These are phyloP conservation scores for Diadumene lineata DNA, from an alignment of 92 coral and sea anemone genomes.

Conservation along the genomic window DNA sequence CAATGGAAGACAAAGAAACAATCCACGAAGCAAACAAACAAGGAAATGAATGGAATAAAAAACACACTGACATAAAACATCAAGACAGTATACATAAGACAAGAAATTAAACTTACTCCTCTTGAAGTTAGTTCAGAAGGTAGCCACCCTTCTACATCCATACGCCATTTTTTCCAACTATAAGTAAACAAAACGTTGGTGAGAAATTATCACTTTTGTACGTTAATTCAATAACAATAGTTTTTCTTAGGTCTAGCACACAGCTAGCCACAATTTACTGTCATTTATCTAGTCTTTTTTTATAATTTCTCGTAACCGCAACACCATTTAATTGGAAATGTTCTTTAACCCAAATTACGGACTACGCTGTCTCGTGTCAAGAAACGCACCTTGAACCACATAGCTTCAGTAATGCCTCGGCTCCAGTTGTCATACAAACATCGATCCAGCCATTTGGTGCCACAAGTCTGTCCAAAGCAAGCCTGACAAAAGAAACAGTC, in stretches of 20 bases:
- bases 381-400: conserved; percentile 67
- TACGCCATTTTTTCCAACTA: conserved; percentile 82
- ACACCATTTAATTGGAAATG: no score
- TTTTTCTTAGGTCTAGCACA: no score
- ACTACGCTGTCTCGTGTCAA: background rate
- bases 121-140: conserved; percentile 73
- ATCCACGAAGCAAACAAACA: no score
- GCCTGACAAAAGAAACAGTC: conserved; percentile 39
- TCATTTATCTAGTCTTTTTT: no score
- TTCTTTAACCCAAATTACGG: no score
- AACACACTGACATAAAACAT: no score
- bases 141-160: conserved; percentile 91
- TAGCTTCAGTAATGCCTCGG: conserved; percentile 80
- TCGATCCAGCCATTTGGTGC: conserved; percentile 98
- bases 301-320: no score
- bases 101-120: conserved; percentile 56
- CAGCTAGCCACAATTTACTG: no score
- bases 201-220: no score
- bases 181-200: background rate
- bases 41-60: no score
- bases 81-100: background rate
- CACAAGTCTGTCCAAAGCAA: conserved; percentile 82
- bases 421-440: conserved; percentile 89
- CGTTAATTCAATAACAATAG: no score
- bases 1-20: no score